Base-by-base conservation (phyloP, 2,888 invertebrate species). In the Megalurothrips usitatus region DNA sequence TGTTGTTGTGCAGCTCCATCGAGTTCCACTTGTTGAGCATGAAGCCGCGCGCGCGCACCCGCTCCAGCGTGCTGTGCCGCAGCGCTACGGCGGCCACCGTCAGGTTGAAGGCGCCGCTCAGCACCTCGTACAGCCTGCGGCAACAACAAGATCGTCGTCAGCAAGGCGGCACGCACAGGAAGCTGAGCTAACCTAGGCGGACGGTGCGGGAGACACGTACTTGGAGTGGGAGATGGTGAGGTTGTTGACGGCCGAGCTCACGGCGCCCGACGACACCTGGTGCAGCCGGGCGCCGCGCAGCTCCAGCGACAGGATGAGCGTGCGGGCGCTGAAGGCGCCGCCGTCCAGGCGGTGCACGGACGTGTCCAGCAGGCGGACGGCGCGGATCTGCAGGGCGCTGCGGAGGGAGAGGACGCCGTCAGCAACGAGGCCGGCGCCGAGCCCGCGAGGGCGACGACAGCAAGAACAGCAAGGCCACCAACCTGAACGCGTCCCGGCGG, bases 1-100 rank as follows among this genome's bases (percentile, higher is more conserved):
- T 89, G 85, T 93, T 94, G 84, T 90, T 88, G 83, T 91, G 90
- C 84, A 94, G 90, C 79, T 87, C 86, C 48, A 94, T 88, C 84
- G 88, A 89, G 85, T 91, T 92, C 91, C 92, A 93, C 12, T 91
- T 90, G 63, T 90, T 89, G n/a, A 94, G 86, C 43, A 89, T 89
- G 81, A 94, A 90, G n/a, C 92, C 92, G 81, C 88, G 88, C 14
- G 89, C 87, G 81, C 89, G 88, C 68, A 94, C 89, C 79, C 87
- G 87, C 81, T 89, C 88, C 84, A 94, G 92, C 84, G 89, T 89
- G 86, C 92, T 92, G 85, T 91, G 89, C 82, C 88, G 86, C 81
- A 94, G 89, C 47, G 88, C 88, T 9, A 91, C 90, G 9, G 89
- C 89, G 9, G 91, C 92, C 6, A 91, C 91, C 1, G 91, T 91